Evolutionary conservation across 1,140 invertebrate species (phyloP).

Genomic region (Drosophila gunungcola): DNA sequence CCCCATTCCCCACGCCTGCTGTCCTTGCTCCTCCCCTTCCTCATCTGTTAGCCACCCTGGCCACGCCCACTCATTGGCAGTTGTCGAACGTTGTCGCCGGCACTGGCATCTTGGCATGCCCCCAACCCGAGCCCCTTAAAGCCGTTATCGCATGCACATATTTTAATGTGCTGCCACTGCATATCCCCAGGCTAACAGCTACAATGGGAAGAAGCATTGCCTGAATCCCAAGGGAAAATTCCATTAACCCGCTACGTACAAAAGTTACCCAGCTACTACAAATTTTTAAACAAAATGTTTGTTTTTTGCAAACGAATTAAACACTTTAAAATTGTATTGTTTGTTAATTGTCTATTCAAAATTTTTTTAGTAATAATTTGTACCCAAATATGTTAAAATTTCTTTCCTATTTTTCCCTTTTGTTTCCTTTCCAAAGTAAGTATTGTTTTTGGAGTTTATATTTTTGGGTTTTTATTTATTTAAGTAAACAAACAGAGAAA

Average conservation of each 20-base stretch:
- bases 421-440: no score
- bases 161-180: conserved; percentile 76
- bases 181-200: conserved; percentile 37
- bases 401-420: no score
- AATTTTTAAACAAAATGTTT: neutral
- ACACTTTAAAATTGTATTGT: no score
- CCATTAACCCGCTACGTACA: conserved; percentile 13
- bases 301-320: no score
- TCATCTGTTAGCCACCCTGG: neutral
- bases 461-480: no score
- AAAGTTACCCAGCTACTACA: neutral
- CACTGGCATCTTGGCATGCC: conserved; percentile 44
- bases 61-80: conserved; percentile 60
- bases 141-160: conserved; percentile 52
- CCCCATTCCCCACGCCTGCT: neutral
- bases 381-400: no score
- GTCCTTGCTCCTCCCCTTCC: neutral
- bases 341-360: no score
- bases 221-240: conserved; percentile 4
- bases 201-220: conserved; percentile 41
- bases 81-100: conserved; percentile 69
- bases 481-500: no score
- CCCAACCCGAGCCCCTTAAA: neutral
- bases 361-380: no score
- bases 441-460: no score